These are phyloP conservation scores for Whitmania pigra DNA, from an alignment of 1,140 invertebrate species.

Conservation along the genomic window DNA sequence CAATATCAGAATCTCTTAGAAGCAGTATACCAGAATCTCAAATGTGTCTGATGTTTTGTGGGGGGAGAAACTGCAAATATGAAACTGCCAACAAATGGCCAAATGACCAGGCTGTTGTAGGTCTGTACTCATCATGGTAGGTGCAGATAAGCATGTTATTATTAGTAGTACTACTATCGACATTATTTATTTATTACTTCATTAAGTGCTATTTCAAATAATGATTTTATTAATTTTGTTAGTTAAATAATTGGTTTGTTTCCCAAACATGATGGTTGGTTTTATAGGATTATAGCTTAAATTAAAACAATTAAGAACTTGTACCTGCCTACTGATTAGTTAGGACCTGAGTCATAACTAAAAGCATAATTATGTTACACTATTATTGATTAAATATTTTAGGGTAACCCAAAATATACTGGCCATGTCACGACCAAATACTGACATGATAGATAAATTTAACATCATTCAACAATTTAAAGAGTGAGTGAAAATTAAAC, in stretches of 20 bases:
- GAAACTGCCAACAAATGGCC: slow-evolving; percentile 56
- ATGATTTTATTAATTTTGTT: too few relatives aligned
- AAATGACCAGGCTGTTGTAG: slow-evolving; percentile 57
- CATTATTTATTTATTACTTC: too few relatives aligned
- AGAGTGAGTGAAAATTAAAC: slow-evolving; percentile 45
- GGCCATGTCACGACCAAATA: slow-evolving; percentile 72
- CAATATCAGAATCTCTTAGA: slow-evolving; percentile 17
- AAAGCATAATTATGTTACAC: too few relatives aligned
- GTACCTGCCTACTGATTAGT: not conserved
- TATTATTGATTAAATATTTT: slow-evolving; percentile 29
- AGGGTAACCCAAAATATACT: slow-evolving; percentile 76
- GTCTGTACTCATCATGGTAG: slow-evolving; percentile 71
- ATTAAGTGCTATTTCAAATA: too few relatives aligned
- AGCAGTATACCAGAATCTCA: slow-evolving; percentile 15
- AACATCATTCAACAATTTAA: slow-evolving; percentile 66
- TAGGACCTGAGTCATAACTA: too few relatives aligned
- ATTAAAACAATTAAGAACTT: too few relatives aligned
- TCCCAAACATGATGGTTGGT: too few relatives aligned
- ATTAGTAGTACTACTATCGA: too few relatives aligned
- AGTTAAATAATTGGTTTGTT: too few relatives aligned
- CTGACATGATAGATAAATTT: slow-evolving; percentile 56
- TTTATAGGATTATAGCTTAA: too few relatives aligned
- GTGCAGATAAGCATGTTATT: not conserved
- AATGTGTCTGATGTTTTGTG: slow-evolving; percentile 58
- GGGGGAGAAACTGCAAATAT: slow-evolving; percentile 66